Evolutionary conservation across 2,113 vertebrate species (phyloP).

Genomic region (Xiphorhynchus elegans): DNA sequence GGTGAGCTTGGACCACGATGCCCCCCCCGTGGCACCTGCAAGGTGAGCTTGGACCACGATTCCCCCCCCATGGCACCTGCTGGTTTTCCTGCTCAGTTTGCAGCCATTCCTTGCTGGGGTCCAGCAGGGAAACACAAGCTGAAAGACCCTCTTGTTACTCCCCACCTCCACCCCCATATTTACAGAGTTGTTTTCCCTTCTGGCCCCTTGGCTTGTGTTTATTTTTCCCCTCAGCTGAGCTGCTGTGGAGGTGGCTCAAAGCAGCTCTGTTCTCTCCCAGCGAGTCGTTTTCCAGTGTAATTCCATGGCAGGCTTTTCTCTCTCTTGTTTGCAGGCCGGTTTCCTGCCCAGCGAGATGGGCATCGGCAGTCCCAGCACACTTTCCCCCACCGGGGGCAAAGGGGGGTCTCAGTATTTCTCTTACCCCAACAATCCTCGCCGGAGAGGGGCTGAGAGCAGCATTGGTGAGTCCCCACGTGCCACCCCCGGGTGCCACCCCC

Average conservation of each 20-base stretch:
- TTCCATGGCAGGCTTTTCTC: slow-evolving; percentile 1
- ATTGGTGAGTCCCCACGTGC: slow-evolving; percentile 78
- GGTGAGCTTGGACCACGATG: not conserved
- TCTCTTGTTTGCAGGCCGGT: slow-evolving; percentile 76
- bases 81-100: not conserved
- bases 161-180: not conserved
- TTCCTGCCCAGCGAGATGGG: slow-evolving; percentile 91
- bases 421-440: slow-evolving; percentile 88
- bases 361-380: slow-evolving; percentile 87
- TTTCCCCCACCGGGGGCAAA: slow-evolving; percentile 91
- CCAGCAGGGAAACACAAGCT: not conserved
- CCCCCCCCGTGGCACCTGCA: not conserved
- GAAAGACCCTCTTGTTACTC: not conserved
- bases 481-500: not conserved
- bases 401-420: slow-evolving; percentile 90
- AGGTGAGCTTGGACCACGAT: fast-evolving
- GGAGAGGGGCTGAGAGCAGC: slow-evolving; percentile 87
- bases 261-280: not conserved
- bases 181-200: not conserved
- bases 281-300: not conserved
- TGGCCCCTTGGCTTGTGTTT: not conserved
- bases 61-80: not conserved
- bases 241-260: not conserved
- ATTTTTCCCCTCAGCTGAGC: not conserved
- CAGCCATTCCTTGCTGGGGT: not conserved